Conservation (phyloP, 2,113 vertebrate species). For the Nannobrachium achirus region DNA sequence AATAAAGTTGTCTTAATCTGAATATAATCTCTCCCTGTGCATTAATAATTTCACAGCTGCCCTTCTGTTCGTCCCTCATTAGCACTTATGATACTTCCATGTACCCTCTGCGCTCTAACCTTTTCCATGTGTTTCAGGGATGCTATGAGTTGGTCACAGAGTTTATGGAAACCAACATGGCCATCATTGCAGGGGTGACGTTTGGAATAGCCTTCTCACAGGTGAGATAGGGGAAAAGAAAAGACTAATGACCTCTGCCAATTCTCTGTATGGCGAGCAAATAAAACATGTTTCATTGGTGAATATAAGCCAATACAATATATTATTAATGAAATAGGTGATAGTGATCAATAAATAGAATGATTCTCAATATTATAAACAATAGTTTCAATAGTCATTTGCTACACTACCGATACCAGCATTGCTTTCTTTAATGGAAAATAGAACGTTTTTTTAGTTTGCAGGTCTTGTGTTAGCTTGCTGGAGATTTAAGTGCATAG, state of each 20-base stretch:
- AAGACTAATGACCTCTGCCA: background rate
- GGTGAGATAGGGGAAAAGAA: conserved; percentile 72
- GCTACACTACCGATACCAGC: no score
- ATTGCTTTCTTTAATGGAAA: no score
- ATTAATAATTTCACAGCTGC: conserved; percentile 38
- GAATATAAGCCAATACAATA: no score
- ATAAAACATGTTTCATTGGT: no score
- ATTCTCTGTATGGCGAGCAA: background rate
- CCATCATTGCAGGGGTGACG: conserved; percentile 97
- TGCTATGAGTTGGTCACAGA: conserved; percentile 98
- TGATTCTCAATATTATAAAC: no score
- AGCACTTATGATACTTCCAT: conserved; percentile 40
- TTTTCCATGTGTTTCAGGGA: conserved; percentile 80
- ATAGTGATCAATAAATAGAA: no score
- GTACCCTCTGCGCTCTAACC: conserved; percentile 35
- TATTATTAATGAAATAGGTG: no score
- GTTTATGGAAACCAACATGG: conserved; percentile 99
- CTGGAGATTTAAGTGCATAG: no score
- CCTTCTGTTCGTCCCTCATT: conserved; percentile 28
- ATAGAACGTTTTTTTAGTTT: no score
- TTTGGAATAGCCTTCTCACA: conserved; percentile 99
- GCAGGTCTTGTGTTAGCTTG: no score
- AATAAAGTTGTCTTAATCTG: no score
- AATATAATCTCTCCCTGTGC: conserved; percentile 21
- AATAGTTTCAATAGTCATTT: no score